Conservation (phyloP, 2,888 invertebrate species). For the Formica aserva region DNA sequence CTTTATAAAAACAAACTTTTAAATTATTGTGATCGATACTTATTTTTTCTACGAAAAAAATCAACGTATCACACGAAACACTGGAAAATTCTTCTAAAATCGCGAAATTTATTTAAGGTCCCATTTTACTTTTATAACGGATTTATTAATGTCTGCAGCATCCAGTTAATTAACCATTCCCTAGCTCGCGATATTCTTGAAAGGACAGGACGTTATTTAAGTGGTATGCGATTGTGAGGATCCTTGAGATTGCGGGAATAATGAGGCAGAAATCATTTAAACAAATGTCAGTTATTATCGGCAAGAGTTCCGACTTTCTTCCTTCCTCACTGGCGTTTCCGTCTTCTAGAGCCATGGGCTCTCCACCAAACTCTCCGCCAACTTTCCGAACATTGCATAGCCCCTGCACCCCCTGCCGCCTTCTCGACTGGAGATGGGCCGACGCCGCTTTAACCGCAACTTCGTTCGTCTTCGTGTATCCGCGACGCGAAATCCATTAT, state of each 20-base stretch:
- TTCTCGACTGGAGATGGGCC: constrained; percentile 36
- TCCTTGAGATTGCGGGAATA: constrained; percentile 53
- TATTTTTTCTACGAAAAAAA: background rate
- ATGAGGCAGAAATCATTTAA: constrained; percentile 74
- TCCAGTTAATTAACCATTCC: constrained; percentile 16
- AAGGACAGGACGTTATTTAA: background rate
- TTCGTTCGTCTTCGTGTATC: constrained; percentile 66
- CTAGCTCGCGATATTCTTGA: background rate
- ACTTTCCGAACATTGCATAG: constrained; percentile 63
- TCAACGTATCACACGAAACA: background rate
- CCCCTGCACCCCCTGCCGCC: background rate
- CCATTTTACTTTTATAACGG: background rate
- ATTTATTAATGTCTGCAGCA: background rate
- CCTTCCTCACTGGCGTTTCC: constrained; percentile 40
- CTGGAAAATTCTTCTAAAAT: background rate
- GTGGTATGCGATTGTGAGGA: constrained; percentile 19
- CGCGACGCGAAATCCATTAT: constrained; percentile 66
- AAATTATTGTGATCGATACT: background rate
- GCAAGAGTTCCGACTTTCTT: constrained; percentile 59
- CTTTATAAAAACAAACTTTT: background rate
- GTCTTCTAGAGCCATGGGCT: constrained; percentile 46
- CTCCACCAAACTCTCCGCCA: constrained; percentile 60
- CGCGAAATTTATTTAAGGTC: background rate
- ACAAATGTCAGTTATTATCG: constrained; percentile 72
- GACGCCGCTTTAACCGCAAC: constrained; percentile 65